Percentiles rank a stretch among this genome's conserved stretches.
Evolutionary conservation across 2,113 vertebrate genomes (phyloP).

Genomic region (Gallinago paraguaiae): DNA sequence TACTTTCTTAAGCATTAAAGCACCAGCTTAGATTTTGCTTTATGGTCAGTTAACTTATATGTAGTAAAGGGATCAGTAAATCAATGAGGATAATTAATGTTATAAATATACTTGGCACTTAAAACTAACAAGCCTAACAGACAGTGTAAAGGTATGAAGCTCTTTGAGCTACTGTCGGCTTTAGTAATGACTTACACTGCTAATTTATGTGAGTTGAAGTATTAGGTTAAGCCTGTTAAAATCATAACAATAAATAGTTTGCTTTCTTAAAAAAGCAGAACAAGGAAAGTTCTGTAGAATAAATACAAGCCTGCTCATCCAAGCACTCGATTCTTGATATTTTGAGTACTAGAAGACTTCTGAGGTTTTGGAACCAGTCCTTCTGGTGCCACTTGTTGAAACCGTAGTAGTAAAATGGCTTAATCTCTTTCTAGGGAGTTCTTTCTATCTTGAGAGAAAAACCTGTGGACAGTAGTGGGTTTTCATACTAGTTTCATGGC

Average conservation of each 20-base stretch:
- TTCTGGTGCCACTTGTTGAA: neutral
- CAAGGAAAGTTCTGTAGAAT: neutral
- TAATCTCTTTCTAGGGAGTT: neutral
- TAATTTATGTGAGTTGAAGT: neutral
- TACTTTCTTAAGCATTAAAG: neutral
- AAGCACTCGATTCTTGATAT: neutral
- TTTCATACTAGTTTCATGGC: neutral
- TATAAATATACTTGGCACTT: neutral
- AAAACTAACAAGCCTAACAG: neutral
- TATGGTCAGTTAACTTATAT: neutral
- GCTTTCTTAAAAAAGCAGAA: neutral
- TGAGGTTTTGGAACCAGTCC: neutral
- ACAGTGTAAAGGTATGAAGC: neutral
- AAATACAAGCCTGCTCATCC: neutral
- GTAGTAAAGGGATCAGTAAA: neutral
- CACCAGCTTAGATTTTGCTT: neutral
- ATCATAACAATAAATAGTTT: neutral
- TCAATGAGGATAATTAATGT: neutral
- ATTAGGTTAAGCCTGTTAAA: neutral
- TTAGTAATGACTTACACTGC: neutral
- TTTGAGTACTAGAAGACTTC: neutral
- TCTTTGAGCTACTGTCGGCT: neutral
- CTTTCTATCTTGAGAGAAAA: neutral
- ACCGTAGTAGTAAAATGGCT: neutral
- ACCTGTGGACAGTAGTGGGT: neutral